phyloP scores from a whole-genome alignment of 2,797 vertebrate genomes.

The Euphonia xanthogaster region DNA sequence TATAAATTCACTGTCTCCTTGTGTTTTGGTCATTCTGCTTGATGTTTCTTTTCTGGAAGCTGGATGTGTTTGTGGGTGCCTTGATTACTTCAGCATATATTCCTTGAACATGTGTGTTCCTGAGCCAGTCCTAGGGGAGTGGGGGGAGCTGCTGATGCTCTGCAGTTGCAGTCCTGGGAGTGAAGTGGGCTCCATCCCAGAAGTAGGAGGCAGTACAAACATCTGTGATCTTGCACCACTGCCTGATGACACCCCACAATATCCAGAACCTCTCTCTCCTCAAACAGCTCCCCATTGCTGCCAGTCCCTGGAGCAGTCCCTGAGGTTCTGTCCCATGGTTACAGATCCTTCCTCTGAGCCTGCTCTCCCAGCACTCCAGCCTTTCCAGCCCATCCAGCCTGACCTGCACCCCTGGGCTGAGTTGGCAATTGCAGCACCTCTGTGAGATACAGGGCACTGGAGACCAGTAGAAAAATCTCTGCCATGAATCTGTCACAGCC shows the following conservation, averaged over 20 bases:
- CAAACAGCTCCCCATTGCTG: background rate
- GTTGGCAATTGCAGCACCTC: background rate
- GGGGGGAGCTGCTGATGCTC: background rate
- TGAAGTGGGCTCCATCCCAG: background rate
- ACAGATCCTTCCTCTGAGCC: background rate
- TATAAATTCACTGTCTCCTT: background rate
- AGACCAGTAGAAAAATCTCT: background rate
- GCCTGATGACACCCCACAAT: fast-evolving
- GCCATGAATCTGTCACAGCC: background rate
- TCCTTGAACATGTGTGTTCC: fast-evolving
- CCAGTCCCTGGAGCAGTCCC: background rate
- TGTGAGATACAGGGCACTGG: background rate
- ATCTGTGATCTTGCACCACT: background rate
- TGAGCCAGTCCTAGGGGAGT: background rate
- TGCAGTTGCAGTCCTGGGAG: background rate
- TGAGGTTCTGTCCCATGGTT: background rate
- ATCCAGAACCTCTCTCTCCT: background rate
- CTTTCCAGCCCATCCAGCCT: background rate
- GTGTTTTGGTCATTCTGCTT: background rate
- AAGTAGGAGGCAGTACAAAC: background rate
- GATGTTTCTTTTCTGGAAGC: background rate
- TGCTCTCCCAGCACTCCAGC: background rate
- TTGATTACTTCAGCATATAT: background rate
- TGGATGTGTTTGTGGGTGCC: background rate
- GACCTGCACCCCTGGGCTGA: background rate